These are phyloP conservation scores for Siniperca knerii DNA, from an alignment of 2,113 vertebrate genomes.

Conservation along the genomic window DNA sequence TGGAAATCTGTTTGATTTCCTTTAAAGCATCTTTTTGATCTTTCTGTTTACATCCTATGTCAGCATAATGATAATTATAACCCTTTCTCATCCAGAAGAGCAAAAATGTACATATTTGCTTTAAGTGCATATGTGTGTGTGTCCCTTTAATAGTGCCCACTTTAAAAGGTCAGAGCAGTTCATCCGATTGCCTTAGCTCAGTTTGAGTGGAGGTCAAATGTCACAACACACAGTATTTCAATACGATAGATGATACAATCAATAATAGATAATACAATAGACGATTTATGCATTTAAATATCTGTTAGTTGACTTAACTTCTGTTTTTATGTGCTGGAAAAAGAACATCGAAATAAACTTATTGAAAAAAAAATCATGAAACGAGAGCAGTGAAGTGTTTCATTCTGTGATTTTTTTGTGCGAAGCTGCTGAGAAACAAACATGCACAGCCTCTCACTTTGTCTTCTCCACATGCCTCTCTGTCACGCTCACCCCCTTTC, in stretches of 20 bases:
- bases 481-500: conserved; percentile 47
- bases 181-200: neutral
- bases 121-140: neutral
- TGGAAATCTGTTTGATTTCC: conserved; percentile 25
- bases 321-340: conserved; percentile 57
- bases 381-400: conserved; percentile 44
- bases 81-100: conserved; percentile 7
- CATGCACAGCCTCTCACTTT: conserved; percentile 44
- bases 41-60: neutral
- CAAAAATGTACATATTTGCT: neutral
- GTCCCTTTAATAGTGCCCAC: neutral
- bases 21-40: neutral
- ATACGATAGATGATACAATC: conserved; percentile 2
- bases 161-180: conserved; percentile 21
- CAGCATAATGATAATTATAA: neutral
- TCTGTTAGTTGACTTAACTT: conserved; percentile 51
- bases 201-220: conserved; percentile 46
- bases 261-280: conserved; percentile 26
- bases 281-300: conserved; percentile 36
- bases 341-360: conserved; percentile 67
- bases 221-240: conserved; percentile 38
- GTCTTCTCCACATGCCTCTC: conserved; percentile 47
- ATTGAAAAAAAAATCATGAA: conserved; percentile 33
- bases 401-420: conserved; percentile 45
- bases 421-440: conserved; percentile 53